Percentiles rank a stretch among this genome's conserved stretches.
These are phyloP conservation scores for Idris sp. DNA, from an alignment of 1,140 invertebrate species.

Conservation along the genomic window DNA sequence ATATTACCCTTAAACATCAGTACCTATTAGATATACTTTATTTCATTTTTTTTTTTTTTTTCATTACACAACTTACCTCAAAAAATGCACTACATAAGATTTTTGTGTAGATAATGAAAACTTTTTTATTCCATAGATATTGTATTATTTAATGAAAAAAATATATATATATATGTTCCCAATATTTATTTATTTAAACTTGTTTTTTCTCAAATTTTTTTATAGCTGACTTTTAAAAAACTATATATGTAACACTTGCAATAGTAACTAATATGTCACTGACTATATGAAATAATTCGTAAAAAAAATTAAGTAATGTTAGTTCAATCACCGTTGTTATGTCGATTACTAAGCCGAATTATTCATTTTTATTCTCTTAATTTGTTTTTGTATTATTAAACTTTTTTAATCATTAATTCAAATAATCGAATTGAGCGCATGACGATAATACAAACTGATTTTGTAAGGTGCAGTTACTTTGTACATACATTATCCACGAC, in stretches of 20 bases:
- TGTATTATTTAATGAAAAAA: too few species aligned
- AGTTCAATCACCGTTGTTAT: constrained; percentile 12
- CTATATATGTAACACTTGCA: constrained; percentile 14
- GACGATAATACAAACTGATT: constrained; percentile 65
- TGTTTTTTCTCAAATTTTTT: too few species aligned
- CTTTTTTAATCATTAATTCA: constrained; percentile 32
- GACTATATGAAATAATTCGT: not conserved
- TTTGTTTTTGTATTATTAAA: too few species aligned
- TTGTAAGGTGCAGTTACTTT: constrained; percentile 72
- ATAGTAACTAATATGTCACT: too few species aligned
- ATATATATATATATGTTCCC: too few species aligned
- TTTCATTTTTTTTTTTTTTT: constrained; percentile 64
- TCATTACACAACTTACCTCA: constrained; percentile 67
- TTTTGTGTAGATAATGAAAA: too few species aligned
- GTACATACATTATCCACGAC: constrained; percentile 67
- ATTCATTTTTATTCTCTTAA: not conserved
- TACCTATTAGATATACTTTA: constrained; percentile 73
- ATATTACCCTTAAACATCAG: constrained; percentile 71
- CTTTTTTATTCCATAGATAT: too few species aligned
- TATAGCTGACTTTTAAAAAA: too few species aligned
- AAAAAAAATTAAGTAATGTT: constrained; percentile 1
- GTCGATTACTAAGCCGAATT: constrained; percentile 31
- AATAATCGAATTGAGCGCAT: constrained; percentile 62
- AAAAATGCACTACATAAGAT: constrained; percentile 41
- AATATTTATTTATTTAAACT: too few species aligned